A percentile compares a stretch with the other conserved stretches of the same genome.
phyloP scores from a whole-genome alignment of 64 coral and sea anemone genomes.

The Montipora efflorescens region DNA sequence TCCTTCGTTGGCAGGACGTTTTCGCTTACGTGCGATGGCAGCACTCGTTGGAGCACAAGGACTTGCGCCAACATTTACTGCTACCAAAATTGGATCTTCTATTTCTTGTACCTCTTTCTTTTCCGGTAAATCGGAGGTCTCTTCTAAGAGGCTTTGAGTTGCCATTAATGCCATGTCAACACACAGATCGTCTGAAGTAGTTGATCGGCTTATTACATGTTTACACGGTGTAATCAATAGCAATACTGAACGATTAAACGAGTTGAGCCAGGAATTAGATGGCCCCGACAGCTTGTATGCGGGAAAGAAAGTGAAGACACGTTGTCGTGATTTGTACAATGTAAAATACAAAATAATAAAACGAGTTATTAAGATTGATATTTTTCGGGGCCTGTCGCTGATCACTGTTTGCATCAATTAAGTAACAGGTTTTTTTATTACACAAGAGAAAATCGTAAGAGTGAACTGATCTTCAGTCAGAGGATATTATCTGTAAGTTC shows the following conservation, averaged over 20 bases:
- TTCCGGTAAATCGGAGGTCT: slow-evolving; percentile 51
- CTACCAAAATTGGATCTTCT: slow-evolving; percentile 41
- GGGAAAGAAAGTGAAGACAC: neutral
- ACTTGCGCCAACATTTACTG: slow-evolving; percentile 57
- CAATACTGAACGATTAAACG: too few species aligned
- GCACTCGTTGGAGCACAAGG: slow-evolving; percentile 21
- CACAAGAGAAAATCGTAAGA: slow-evolving; percentile 50
- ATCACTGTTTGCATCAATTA: slow-evolving; percentile 33
- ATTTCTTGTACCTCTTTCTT: slow-evolving; percentile 68
- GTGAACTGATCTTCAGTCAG: slow-evolving; percentile 62
- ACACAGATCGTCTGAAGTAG: too few species aligned
- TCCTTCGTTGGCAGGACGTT: slow-evolving; percentile 27
- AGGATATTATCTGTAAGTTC: slow-evolving; percentile 38
- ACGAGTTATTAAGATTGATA: neutral
- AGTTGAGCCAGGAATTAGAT: too few species aligned
- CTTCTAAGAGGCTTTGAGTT: slow-evolving; percentile 66
- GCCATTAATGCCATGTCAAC: slow-evolving; percentile 16
- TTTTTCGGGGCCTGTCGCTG: neutral
- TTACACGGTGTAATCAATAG: too few species aligned
- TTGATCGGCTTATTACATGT: too few species aligned
- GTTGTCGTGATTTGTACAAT: slow-evolving; percentile 6
- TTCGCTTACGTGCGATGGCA: slow-evolving; percentile 42
- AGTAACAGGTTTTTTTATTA: slow-evolving; percentile 19
- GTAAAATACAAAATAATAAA: neutral
- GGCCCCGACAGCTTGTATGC: neutral